Evolutionary conservation across 2,888 invertebrate genomes (phyloP).

Genomic region (Andrena bicolor): DNA sequence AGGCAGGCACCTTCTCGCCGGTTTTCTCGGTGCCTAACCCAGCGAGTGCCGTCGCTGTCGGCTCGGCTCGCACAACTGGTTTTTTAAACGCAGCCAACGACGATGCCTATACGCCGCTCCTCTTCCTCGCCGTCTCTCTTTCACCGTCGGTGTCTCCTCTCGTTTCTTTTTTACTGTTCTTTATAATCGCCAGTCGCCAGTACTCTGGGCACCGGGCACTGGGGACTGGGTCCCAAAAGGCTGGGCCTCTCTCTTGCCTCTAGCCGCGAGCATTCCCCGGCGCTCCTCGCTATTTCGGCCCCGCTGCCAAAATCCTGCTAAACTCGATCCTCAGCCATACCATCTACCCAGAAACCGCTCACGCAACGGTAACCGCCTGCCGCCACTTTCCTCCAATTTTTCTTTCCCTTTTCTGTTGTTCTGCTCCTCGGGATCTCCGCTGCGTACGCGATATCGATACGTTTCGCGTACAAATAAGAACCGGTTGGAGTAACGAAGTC

Average conservation of each 20-base stretch:
- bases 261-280: constrained; percentile 74
- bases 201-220: constrained; percentile 66
- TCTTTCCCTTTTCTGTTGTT: not conserved
- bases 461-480: constrained; percentile 16
- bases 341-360: constrained; percentile 29
- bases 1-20: constrained; percentile 69
- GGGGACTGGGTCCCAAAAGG: constrained; percentile 74
- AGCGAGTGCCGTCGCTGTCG: constrained; percentile 76
- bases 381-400: no score
- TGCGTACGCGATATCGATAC: not conserved
- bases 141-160: constrained; percentile 62
- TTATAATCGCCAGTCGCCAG: constrained; percentile 84
- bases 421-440: not conserved
- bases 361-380: not conserved
- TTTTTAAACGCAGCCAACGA: constrained; percentile 83
- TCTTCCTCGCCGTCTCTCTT: constrained; percentile 54
- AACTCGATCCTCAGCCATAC: constrained; percentile 58
- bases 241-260: constrained; percentile 64
- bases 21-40: constrained; percentile 68
- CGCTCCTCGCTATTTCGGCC: constrained; percentile 69
- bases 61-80: constrained; percentile 84
- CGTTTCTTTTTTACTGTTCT: constrained; percentile 82
- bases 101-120: constrained; percentile 80
- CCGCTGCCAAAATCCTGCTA: constrained; percentile 67
- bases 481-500: constrained; percentile 35